phyloP scores from a whole-genome alignment of 1,140 invertebrate genomes.

The Ridgeia piscesae region DNA sequence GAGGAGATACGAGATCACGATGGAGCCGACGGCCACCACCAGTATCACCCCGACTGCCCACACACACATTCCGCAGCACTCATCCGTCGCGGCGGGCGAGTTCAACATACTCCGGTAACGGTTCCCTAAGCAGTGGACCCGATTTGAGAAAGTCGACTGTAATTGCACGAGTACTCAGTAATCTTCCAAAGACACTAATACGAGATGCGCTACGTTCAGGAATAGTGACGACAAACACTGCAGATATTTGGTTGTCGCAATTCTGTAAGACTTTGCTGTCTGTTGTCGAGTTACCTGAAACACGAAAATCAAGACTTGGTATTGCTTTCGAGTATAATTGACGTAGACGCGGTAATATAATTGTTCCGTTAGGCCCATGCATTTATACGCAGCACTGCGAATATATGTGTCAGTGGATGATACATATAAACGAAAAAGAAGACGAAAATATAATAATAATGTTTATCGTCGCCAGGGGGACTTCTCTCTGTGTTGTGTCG shows the following conservation, averaged over 20 bases:
- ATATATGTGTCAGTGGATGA: too few relatives aligned
- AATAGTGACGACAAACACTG: not conserved
- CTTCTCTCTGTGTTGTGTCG: too few relatives aligned
- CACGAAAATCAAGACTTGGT: not conserved
- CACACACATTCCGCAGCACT: not conserved
- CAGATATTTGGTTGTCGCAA: not conserved
- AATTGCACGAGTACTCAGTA: not conserved
- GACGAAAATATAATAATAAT: too few relatives aligned
- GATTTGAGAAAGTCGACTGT: not conserved
- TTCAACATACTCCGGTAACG: not conserved
- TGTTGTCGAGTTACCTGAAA: not conserved
- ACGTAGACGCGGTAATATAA: too few relatives aligned
- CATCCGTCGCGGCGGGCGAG: too few relatives aligned
- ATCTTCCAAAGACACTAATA: not conserved
- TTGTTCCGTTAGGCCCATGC: too few relatives aligned
- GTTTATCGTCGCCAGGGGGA: too few relatives aligned
- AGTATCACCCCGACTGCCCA: not conserved
- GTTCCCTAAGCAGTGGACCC: not conserved
- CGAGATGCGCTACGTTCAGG: not conserved
- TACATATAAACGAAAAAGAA: too few relatives aligned
- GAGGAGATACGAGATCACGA: not conserved
- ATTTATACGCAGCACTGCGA: too few relatives aligned
- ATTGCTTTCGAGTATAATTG: too few relatives aligned
- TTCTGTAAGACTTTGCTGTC: not conserved
- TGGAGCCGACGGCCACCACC: not conserved